Evolutionary conservation across 1,140 invertebrate genomes (phyloP).

Genomic region (Scaptomyza montana): DNA sequence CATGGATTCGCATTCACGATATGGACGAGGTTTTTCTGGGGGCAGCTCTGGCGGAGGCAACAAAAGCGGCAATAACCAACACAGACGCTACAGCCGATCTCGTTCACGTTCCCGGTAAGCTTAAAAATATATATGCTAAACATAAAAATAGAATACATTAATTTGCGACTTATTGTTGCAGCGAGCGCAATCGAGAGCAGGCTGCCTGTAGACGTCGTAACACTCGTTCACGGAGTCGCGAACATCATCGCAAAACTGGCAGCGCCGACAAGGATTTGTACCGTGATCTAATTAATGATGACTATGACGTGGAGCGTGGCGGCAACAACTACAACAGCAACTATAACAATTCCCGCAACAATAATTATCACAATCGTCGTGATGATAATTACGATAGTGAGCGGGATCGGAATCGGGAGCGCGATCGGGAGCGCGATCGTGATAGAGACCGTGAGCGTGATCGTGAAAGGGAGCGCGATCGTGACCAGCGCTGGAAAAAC

Average conservation of each 20-base stretch:
- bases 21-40: conserved; percentile 59
- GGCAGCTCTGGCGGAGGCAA: conserved; percentile 31
- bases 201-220: conserved; percentile 48
- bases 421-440: conserved; percentile 53
- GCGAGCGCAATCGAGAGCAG: conserved; percentile 53
- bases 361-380: conserved; percentile 61
- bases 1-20: conserved; percentile 67
- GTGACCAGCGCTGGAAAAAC: conserved; percentile 61
- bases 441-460: conserved; percentile 54
- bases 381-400: conserved; percentile 57
- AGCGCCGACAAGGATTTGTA: conserved; percentile 72
- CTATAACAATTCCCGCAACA: conserved; percentile 51
- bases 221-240: conserved; percentile 66
- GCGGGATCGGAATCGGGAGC: conserved; percentile 22
- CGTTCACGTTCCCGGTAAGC: conserved; percentile 72
- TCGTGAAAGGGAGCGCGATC: conserved; percentile 62
- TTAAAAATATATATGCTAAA: not conserved
- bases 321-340: conserved; percentile 27
- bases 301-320: conserved; percentile 67
- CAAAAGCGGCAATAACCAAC: conserved; percentile 36
- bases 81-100: conserved; percentile 62
- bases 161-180: conserved; percentile 8
- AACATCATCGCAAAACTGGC: conserved; percentile 45
- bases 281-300: conserved; percentile 72
- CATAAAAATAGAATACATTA: not conserved